Conservation (phyloP, 2,113 vertebrate genomes). For the Ariopsis seemanni region DNA sequence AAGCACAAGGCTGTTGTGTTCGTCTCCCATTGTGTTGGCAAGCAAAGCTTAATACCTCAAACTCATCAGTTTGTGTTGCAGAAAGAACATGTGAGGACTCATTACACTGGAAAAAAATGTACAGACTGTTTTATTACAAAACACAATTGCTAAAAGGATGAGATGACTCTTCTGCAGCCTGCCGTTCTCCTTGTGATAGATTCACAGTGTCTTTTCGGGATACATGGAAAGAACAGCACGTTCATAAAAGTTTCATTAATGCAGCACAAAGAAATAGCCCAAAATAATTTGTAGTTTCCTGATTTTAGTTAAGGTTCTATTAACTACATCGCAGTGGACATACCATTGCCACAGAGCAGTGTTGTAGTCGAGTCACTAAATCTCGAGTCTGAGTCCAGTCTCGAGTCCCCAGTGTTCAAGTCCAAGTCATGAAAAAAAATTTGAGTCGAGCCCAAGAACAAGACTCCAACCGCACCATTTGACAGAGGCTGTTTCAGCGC, state of each 20-base stretch:
- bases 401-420: too few relatives aligned
- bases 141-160: conserved; percentile 40
- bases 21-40: conserved; percentile 15
- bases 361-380: too few relatives aligned
- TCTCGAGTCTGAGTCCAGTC: too few relatives aligned
- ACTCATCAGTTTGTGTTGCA: neutral
- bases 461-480: too few relatives aligned
- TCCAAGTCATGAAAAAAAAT: too few relatives aligned
- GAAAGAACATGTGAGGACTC: neutral
- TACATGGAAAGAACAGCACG: neutral
- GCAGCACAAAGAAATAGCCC: neutral
- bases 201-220: conserved; percentile 4
- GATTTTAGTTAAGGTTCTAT: neutral
- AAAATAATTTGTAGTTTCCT: neutral
- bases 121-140: conserved; percentile 22
- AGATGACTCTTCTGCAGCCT: neutral
- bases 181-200: neutral
- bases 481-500: too few relatives aligned
- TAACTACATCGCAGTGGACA: neutral
- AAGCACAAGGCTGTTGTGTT: conserved; percentile 19
- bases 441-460: too few relatives aligned
- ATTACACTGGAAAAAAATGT: neutral
- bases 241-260: neutral
- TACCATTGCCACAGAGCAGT: neutral
- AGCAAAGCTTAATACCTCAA: conserved; percentile 10